phyloP scores from a whole-genome alignment of 2,888 invertebrate species.

The Catocala sponsa region DNA sequence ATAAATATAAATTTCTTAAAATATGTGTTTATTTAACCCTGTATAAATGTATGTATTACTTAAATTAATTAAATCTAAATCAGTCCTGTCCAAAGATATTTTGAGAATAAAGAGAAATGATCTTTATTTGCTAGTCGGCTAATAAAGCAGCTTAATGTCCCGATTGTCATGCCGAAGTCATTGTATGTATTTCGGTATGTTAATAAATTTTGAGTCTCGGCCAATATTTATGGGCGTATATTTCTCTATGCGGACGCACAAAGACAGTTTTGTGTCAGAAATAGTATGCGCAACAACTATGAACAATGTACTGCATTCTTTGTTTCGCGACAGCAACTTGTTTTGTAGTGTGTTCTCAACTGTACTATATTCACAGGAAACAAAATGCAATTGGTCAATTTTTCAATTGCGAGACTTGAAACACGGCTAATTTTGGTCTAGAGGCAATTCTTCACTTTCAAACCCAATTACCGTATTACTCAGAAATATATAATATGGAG shows the following conservation, averaged over 20 bases:
- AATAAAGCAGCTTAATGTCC: conserved; percentile 14
- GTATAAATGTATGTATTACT: no score
- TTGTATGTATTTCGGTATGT: conserved; percentile 8
- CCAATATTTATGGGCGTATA: conserved; percentile 10
- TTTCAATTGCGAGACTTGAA: conserved; percentile 79
- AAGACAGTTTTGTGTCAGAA: conserved; percentile 2
- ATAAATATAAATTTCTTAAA: no score
- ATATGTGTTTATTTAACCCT: no score
- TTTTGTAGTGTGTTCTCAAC: conserved; percentile 49
- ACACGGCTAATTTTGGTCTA: conserved; percentile 75
- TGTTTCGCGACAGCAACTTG: background rate
- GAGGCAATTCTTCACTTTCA: conserved; percentile 69
- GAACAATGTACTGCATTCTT: background rate
- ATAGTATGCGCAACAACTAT: background rate
- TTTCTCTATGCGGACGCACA: background rate
- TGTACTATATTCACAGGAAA: conserved; percentile 77
- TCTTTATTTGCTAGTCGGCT: conserved; percentile 1
- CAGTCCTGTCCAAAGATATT: background rate
- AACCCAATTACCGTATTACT: conserved; percentile 51
- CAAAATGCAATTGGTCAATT: conserved; percentile 85
- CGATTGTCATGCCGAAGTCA: conserved; percentile 15
- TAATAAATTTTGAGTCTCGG: conserved; percentile 4
- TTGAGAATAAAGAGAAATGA: background rate
- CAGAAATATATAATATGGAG: conserved; percentile 48
- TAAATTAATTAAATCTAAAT: background rate